Conservation (phyloP, 2,888 invertebrate species). For the Heliconius ethilla region DNA sequence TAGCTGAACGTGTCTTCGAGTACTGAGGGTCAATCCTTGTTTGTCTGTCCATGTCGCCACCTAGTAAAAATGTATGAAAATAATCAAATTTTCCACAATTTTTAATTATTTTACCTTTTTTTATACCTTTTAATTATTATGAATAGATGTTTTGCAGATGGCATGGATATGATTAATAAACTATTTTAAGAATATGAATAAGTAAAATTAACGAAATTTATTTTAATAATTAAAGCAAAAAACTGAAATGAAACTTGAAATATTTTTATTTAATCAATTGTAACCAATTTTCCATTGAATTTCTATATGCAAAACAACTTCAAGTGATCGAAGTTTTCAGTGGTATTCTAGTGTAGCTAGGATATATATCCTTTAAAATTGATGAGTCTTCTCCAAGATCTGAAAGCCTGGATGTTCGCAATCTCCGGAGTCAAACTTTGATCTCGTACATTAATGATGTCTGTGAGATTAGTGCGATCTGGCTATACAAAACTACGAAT, state of each 20-base stretch:
- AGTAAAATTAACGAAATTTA: neutral
- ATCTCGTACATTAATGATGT: conserved; percentile 38
- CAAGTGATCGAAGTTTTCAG: conserved; percentile 26
- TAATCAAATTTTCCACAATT: neutral
- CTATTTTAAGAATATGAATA: neutral
- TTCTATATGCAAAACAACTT: conserved; percentile 2
- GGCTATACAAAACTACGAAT: conserved; percentile 19
- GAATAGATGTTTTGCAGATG: too few species aligned
- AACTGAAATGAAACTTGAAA: too few species aligned
- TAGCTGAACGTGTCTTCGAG: conserved; percentile 88
- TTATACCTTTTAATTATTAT: too few species aligned
- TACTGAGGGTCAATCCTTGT: conserved; percentile 87
- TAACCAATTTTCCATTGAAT: neutral
- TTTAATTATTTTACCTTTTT: too few species aligned
- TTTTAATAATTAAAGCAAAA: neutral
- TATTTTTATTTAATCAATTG: neutral
- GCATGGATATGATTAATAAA: too few species aligned
- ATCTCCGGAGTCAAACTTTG: conserved; percentile 40
- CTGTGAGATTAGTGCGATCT: conserved; percentile 30
- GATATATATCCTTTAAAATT: conserved; percentile 34
- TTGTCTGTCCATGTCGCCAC: conserved; percentile 94
- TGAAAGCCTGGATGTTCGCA: conserved; percentile 34
- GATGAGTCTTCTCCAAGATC: conserved; percentile 30
- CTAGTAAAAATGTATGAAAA: conserved; percentile 57
- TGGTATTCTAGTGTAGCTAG: conserved; percentile 18